Evolutionary conservation across 2,113 vertebrate species (phyloP), one percentile per base, ranked within the genome.

Genomic region (Pimephales promelas): DNA sequence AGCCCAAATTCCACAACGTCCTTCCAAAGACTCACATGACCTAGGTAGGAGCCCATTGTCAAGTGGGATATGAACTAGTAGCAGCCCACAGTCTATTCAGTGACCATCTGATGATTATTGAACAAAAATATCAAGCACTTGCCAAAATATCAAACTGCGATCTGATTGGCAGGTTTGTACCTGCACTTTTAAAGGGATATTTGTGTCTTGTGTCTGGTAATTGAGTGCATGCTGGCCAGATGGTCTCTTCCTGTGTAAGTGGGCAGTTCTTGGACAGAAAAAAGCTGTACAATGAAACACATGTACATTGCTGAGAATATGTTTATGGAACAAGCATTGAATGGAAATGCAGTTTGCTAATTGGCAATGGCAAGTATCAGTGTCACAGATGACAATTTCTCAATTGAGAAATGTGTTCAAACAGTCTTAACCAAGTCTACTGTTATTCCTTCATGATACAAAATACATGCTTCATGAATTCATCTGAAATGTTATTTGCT

Each of bases 1-100:
- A 86, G 87, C 88, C 83, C 91, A 92, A 89, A 93, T 93, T 94
- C 91, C 91, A 86, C 92, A 89, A 82, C 24, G 77, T 90, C 79
- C 79, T 88, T 90, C 88, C 86, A 91, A 92, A 86, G 87, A 85
- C 87, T 84, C 76, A 61, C 81, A 61, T 74, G 7, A 86, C 86
- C 59, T 80, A 36, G 45, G 56, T 80, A 36, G 45, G 56, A 82
- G 40, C 14, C 20, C 45, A 31, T 61, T 54, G 13, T 59, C 68
- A 62, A 45, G 66, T 28, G 54, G 40, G 11, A 79, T 62, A 20
- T 40, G 31, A 28, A 20, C 40, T 5, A 28, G 56, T 62, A 16
- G 40, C 20, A 43, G 54, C 5, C 7, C 20, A 24, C 34, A 61
- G 31, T 78, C 22, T 0, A 1, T 26, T 40, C n/a, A 43, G 9